Evolutionary conservation across 2,797 vertebrate species (phyloP).

Genomic region (Pseudomugil tenellus): DNA sequence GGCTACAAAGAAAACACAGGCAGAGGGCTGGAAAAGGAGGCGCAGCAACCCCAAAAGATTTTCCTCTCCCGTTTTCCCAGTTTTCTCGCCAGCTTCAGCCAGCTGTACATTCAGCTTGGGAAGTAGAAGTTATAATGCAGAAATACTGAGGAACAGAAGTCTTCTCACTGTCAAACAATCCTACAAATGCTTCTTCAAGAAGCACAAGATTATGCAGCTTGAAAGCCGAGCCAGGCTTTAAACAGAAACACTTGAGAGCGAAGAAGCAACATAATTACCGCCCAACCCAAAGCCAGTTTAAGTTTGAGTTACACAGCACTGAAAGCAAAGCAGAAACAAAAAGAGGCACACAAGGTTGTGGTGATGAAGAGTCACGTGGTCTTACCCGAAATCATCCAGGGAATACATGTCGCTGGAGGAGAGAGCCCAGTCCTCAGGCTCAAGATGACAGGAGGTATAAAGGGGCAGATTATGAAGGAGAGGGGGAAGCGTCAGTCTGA

Average conservation of each 20-base stretch:
- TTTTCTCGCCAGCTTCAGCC: constrained; percentile 32
- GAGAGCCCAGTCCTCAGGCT: constrained; percentile 40
- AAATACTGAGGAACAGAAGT: constrained; percentile 8
- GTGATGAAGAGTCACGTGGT: constrained; percentile 18
- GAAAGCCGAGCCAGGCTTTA: constrained; percentile 54
- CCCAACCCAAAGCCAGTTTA: constrained; percentile 31
- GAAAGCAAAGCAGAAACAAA: constrained; percentile 6
- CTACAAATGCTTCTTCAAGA: constrained; percentile 17
- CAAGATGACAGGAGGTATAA: constrained; percentile 60
- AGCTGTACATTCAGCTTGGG: constrained; percentile 27
- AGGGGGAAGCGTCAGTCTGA: constrained; percentile 63
- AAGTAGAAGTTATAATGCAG: neutral
- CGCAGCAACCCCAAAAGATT: constrained; percentile 54
- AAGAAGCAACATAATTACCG: constrained; percentile 33
- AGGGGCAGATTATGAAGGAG: constrained; percentile 67
- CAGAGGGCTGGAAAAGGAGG: constrained; percentile 56
- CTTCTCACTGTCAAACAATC: constrained; percentile 24
- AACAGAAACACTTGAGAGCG: constrained; percentile 44
- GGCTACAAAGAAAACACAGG: constrained; percentile 64
- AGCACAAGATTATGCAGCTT: constrained; percentile 42
- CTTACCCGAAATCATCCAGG: constrained; percentile 96
- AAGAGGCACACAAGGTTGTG: constrained; percentile 16
- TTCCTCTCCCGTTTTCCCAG: constrained; percentile 43
- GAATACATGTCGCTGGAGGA: constrained; percentile 87
- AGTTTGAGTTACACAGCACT: constrained; percentile 9